These are phyloP conservation scores for Nyctereutes procyonoides DNA, from an alignment of 2,113 vertebrate species.

Conservation along the genomic window DNA sequence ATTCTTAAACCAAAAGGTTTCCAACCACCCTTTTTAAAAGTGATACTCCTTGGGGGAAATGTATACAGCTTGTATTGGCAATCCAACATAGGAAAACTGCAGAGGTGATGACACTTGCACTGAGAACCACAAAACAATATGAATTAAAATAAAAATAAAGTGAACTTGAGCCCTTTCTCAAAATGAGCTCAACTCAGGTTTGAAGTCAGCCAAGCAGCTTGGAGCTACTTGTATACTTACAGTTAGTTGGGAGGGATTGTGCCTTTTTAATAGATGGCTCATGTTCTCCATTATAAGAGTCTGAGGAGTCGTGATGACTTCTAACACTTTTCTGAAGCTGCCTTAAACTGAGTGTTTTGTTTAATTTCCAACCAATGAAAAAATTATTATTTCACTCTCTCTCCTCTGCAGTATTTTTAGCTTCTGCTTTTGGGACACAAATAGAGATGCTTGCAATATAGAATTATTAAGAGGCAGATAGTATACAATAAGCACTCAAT, in stretches of 20 bases:
- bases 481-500: neutral
- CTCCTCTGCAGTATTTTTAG: constrained; percentile 6
- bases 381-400: neutral
- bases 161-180: neutral
- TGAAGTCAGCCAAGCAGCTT: neutral
- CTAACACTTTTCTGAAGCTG: neutral
- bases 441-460: neutral
- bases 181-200: neutral
- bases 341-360: neutral
- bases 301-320: neutral
- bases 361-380: neutral
- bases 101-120: neutral
- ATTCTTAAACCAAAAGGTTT: neutral
- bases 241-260: neutral
- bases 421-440: neutral
- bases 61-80: neutral
- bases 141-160: constrained; percentile 56
- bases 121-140: neutral
- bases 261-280: neutral
- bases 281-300: neutral
- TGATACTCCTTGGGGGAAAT: neutral
- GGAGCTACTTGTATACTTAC: neutral
- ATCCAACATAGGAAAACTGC: neutral
- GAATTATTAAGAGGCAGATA: neutral
- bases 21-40: neutral